Conservation (phyloP, 2,797 vertebrate genomes). For the Sternotherus odoratus region DNA sequence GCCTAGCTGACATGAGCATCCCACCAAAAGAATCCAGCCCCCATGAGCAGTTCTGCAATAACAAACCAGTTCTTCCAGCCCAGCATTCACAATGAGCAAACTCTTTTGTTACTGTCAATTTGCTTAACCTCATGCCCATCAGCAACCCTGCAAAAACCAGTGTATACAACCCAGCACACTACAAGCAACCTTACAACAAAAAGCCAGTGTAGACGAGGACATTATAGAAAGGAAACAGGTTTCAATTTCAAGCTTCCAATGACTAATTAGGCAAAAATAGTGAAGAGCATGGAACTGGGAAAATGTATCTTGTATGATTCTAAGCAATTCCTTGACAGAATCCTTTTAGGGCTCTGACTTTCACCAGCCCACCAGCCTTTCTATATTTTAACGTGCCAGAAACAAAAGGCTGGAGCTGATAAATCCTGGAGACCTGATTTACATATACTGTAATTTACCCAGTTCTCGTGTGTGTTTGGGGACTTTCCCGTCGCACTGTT, state of each 20-base stretch:
- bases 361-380: too few relatives aligned
- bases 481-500: not conserved
- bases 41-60: constrained; percentile 25
- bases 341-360: not conserved
- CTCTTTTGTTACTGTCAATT: not conserved
- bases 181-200: not conserved
- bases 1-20: not conserved
- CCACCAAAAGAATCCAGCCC: constrained; percentile 31
- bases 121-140: not conserved
- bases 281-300: not conserved
- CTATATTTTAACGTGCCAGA: not conserved
- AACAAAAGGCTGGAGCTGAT: not conserved
- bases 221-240: not conserved
- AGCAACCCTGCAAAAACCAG: not conserved
- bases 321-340: not conserved
- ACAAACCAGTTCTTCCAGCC: constrained; percentile 1
- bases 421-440: not conserved
- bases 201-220: not conserved
- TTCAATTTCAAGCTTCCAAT: not conserved
- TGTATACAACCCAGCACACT: not conserved
- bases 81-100: constrained; percentile 43
- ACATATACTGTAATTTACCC: not conserved
- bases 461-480: not conserved
- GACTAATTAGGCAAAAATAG: not conserved
- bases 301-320: not conserved